phyloP scores from a whole-genome alignment of 1,140 invertebrate genomes.

The Heliothis subflexa region DNA sequence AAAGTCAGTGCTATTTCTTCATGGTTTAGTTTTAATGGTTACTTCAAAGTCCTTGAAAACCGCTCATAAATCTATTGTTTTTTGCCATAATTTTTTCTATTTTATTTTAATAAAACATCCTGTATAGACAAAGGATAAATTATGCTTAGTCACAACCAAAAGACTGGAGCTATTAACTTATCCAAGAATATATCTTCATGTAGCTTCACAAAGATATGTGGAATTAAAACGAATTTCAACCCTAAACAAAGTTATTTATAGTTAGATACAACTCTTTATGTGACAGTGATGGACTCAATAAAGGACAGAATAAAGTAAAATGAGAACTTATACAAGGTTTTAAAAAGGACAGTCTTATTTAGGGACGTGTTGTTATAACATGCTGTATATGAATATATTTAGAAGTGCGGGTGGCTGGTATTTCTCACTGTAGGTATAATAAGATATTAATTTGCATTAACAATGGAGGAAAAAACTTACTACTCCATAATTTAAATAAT shows the following conservation, averaged over 20 bases:
- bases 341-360: not conserved
- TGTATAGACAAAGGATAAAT: not conserved
- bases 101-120: not conserved
- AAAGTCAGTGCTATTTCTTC: no score
- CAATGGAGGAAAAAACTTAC: no score
- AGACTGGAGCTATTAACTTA: conserved; percentile 14
- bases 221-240: not conserved
- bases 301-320: not conserved
- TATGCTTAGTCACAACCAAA: conserved; percentile 26
- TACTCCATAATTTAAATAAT: no score
- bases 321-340: not conserved
- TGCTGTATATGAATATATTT: no score
- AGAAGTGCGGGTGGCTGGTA: no score
- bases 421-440: no score
- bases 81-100: not conserved
- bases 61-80: no score
- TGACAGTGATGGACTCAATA: not conserved
- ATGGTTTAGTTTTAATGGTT: no score
- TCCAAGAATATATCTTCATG: conserved; percentile 13
- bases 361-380: no score
- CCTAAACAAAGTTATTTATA: not conserved
- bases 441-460: no score
- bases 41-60: no score
- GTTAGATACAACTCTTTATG: not conserved
- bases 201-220: conserved; percentile 5